Percentiles rank a stretch among this genome's conserved stretches.
phyloP scores from a whole-genome alignment of 1,140 invertebrate species.

The Spodoptera litura region DNA sequence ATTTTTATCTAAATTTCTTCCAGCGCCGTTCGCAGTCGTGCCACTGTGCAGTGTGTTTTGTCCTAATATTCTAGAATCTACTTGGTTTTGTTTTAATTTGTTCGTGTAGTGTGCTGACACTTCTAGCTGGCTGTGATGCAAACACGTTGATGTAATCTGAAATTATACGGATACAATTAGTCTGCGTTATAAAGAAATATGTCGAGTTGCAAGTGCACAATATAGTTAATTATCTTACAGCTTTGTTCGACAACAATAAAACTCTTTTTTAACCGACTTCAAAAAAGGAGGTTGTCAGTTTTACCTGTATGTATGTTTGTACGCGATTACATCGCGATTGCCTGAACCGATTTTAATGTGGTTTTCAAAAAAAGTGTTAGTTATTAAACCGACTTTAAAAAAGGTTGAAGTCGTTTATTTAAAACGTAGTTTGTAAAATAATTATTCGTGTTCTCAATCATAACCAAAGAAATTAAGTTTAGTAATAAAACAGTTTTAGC shows the following conservation, averaged over 20 bases:
- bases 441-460: no score
- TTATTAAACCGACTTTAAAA: no score
- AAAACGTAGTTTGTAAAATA: no score
- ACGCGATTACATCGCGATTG: no score
- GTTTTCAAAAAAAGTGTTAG: no score
- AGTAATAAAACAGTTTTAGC: slow-evolving; percentile 6
- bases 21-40: slow-evolving; percentile 35
- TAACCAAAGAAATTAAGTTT: background rate
- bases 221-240: no score
- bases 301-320: no score
- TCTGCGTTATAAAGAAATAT: background rate
- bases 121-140: slow-evolving; percentile 79
- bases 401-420: no score
- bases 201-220: no score
- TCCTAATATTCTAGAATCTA: slow-evolving; percentile 51
- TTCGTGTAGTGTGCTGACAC: slow-evolving; percentile 58
- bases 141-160: slow-evolving; percentile 78
- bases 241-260: no score
- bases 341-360: no score
- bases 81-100: slow-evolving; percentile 53
- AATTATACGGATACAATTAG: slow-evolving; percentile 43
- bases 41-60: slow-evolving; percentile 52
- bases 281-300: no score
- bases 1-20: slow-evolving; percentile 55
- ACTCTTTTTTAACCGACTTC: background rate